Conservation (phyloP, 2,888 invertebrate genomes). For the Athalia cordata region DNA sequence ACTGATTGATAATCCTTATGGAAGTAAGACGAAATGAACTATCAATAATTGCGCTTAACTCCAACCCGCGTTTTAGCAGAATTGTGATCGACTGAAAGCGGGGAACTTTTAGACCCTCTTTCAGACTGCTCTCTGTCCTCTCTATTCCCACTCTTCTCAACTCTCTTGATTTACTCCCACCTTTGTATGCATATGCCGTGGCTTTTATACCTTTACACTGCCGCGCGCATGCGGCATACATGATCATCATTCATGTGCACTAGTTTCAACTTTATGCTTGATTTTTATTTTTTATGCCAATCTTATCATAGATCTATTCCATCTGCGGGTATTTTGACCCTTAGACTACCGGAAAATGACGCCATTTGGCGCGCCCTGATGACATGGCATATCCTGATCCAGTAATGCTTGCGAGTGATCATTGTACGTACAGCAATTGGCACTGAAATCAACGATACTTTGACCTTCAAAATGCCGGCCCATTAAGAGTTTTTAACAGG, state of each 20-base stretch:
- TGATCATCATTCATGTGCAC: too few relatives aligned
- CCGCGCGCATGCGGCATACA: not conserved
- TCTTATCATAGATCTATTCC: too few relatives aligned
- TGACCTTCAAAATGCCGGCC: not conserved
- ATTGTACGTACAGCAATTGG: too few relatives aligned
- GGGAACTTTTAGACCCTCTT: conserved; percentile 21
- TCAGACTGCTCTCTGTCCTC: not conserved
- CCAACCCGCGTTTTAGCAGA: conserved; percentile 12
- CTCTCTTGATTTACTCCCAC: not conserved
- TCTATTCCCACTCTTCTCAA: conserved; percentile 13
- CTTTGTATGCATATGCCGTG: not conserved
- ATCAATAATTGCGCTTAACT: not conserved
- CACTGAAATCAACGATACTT: not conserved
- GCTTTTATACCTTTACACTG: not conserved
- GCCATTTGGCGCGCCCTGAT: too few relatives aligned
- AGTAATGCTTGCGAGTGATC: too few relatives aligned
- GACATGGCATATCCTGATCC: too few relatives aligned
- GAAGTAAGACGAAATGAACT: conserved; percentile 1
- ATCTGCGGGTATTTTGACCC: too few relatives aligned
- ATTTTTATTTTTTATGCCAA: too few relatives aligned
- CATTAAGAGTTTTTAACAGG: not conserved
- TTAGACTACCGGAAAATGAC: too few relatives aligned
- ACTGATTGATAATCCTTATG: not conserved
- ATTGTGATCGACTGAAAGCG: not conserved
- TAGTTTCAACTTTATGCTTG: too few relatives aligned